These are phyloP conservation scores for Talpa occidentalis DNA, from an alignment of 2,113 vertebrate species.

Conservation along the genomic window DNA sequence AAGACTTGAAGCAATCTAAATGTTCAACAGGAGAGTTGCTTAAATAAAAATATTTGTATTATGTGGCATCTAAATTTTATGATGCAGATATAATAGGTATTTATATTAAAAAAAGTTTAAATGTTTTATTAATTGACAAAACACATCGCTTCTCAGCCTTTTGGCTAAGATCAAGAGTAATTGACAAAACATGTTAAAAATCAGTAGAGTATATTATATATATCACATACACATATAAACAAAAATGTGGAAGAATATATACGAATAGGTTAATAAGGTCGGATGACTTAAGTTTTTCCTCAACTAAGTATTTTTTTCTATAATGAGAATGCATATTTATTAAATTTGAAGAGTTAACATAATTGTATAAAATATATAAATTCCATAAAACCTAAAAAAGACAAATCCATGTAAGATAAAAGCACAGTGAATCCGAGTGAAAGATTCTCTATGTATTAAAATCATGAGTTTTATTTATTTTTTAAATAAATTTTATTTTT, in stretches of 20 bases:
- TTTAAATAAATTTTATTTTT: too few species aligned
- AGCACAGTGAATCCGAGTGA: neutral
- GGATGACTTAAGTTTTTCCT: neutral
- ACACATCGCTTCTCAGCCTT: too few species aligned
- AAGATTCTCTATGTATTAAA: neutral
- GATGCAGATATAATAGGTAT: neutral
- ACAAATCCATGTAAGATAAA: neutral
- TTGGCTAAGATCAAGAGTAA: too few species aligned
- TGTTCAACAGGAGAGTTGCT: neutral
- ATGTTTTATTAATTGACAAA: neutral
- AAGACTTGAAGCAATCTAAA: conserved; percentile 5
- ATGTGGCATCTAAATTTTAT: conserved; percentile 9
- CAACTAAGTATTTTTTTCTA: conserved; percentile 34
- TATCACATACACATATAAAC: neutral
- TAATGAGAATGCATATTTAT: neutral
- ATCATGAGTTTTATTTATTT: too few species aligned
- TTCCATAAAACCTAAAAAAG: too few species aligned
- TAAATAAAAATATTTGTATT: neutral
- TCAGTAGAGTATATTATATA: neutral
- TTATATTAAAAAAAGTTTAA: neutral
- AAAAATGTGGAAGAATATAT: neutral
- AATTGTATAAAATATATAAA: too few species aligned
- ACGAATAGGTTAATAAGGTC: neutral
- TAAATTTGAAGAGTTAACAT: neutral
- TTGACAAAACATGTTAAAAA: neutral